These are phyloP conservation scores for Marcusenius ussheri DNA, from an alignment of 2,113 vertebrate genomes.

Conservation along the genomic window DNA sequence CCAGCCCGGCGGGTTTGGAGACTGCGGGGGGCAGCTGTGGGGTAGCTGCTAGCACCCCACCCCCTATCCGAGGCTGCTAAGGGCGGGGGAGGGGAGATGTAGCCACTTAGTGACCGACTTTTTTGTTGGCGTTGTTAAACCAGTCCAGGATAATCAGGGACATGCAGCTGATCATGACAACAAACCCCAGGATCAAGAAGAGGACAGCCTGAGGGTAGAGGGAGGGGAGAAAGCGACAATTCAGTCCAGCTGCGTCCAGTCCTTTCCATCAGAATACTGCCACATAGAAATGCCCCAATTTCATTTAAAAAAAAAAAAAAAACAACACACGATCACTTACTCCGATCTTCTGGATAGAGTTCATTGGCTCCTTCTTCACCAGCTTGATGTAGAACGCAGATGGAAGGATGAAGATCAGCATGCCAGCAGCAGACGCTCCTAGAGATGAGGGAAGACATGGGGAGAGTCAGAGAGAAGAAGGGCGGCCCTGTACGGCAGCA, in stretches of 20 bases:
- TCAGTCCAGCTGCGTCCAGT: background rate
- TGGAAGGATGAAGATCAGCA: conserved; percentile 96
- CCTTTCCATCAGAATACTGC: background rate
- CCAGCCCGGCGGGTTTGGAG: background rate
- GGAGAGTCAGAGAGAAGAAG: background rate
- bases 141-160: conserved; percentile 84
- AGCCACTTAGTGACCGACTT: conserved; percentile 46
- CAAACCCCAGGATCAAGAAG: conserved; percentile 75
- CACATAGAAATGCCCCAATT: background rate
- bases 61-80: background rate
- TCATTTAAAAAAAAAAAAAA: background rate
- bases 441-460: background rate
- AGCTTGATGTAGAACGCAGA: conserved; percentile 95
- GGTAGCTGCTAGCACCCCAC: background rate
- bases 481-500: background rate
- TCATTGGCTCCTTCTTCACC: conserved; percentile 91
- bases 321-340: conserved; percentile 53
- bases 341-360: conserved; percentile 90
- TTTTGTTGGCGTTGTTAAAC: conserved; percentile 52
- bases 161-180: conserved; percentile 87
- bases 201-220: conserved; percentile 65
- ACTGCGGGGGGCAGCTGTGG: background rate
- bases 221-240: background rate
- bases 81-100: background rate
- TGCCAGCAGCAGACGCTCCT: conserved; percentile 92